Evolutionary conservation across 2,888 invertebrate species (phyloP), one percentile per base, ranked within the genome.

Genomic region (Aromia moschata): DNA sequence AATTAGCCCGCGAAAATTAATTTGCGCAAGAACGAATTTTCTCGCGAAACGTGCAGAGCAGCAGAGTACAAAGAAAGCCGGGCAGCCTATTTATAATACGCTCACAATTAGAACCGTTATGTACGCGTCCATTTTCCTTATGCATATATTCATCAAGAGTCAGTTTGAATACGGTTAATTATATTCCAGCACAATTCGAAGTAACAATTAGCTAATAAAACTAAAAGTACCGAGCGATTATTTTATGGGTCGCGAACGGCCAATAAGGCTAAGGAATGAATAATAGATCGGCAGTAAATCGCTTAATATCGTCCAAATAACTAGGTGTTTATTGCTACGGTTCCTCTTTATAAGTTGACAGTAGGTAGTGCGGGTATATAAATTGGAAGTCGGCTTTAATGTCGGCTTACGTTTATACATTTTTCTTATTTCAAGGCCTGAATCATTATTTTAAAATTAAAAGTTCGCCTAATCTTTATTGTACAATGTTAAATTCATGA

Each of bases 21-120:
- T 56, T 56, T 38, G 37, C n/a, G 16, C 37, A 56, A 38, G 38
- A 47, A 46, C 36, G 36, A 30, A 43, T 46, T 56, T 54, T 36
- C 15, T 36, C 17, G 43, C 11, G 30, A 41, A 54, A 54, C 9
- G 10, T 17, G 1, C 11, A 36, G 47, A 31, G n/a, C n/a, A n/a
- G n/a, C 31, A 33, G 25, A 51, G 15, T 10, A n/a, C n/a, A n/a
- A n/a, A n/a, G n/a, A n/a, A n/a, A n/a, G n/a, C n/a, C n/a, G n/a
- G n/a, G n/a, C n/a, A 51, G 25, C 38, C 20, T 12, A 52, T 2
- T 20, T 12, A 18, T 17, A 40, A 2, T 49, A 37, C 3, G 11
- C 18, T 49, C 17, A 5, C 25, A 7, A 25, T 45, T 46, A 16
- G 2, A 33, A 36, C 31, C 30, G 30, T 30, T 45, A 36, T 31